Percentiles rank a stretch among this genome's conserved stretches.
phyloP scores from a whole-genome alignment of 2,888 invertebrate species.

The Anoncus sp. region DNA sequence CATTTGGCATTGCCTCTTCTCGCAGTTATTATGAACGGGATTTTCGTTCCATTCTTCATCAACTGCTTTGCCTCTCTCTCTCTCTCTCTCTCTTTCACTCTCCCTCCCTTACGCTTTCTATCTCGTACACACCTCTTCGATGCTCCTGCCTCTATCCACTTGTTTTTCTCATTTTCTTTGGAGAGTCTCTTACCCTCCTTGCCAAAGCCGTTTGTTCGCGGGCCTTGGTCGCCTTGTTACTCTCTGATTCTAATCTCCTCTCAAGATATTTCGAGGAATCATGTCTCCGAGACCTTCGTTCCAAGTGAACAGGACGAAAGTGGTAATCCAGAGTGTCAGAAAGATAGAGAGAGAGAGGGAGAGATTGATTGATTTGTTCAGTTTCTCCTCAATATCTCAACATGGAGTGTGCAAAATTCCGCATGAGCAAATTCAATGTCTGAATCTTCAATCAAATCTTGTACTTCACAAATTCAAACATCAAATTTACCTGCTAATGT shows the following conservation, averaged over 20 bases:
- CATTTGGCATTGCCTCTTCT: conserved; percentile 15
- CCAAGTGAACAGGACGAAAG: conserved; percentile 2
- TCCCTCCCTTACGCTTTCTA: conserved; percentile 6
- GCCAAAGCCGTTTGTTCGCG: not conserved
- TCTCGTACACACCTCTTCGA: not conserved
- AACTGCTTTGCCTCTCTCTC: not conserved
- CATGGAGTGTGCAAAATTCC: too few relatives aligned
- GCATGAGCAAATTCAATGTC: too few relatives aligned
- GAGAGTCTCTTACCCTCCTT: conserved; percentile 6
- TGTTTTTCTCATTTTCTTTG: conserved; percentile 12
- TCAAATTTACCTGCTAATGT: too few relatives aligned
- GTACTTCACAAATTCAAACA: too few relatives aligned
- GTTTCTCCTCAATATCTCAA: too few relatives aligned
- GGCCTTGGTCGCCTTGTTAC: conserved; percentile 26
- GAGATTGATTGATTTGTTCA: too few relatives aligned
- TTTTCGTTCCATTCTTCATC: conserved; percentile 46
- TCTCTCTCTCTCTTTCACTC: conserved; percentile 5
- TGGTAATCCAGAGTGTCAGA: conserved; percentile 3
- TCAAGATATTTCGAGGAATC: conserved; percentile 22
- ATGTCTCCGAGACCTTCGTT: not conserved
- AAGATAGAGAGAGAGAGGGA: conserved; percentile 13
- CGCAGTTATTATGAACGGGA: conserved; percentile 10
- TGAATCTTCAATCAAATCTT: conserved; percentile 45
- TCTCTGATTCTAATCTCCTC: conserved; percentile 50
- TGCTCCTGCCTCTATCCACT: not conserved